phyloP scores from a whole-genome alignment of 2,888 invertebrate species.

The Rotaria sp. region DNA sequence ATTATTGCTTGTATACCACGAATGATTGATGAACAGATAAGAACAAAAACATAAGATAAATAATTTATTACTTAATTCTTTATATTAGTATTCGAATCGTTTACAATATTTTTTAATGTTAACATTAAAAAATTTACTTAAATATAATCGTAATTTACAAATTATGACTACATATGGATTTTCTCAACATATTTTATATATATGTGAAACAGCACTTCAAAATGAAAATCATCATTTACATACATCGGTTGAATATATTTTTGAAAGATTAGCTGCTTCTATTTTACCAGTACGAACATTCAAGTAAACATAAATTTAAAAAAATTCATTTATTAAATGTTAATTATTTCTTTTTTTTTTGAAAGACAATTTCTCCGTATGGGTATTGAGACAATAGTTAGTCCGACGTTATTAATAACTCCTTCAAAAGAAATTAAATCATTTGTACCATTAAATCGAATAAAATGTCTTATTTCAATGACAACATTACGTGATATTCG shows the following conservation, averaged over 20 bases:
- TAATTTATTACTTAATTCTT: too few relatives aligned
- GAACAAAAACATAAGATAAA: neutral
- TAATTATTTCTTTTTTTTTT: conserved; percentile 36
- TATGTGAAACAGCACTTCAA: conserved; percentile 70
- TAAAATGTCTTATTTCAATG: conserved; percentile 96
- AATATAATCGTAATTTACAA: conserved; percentile 90
- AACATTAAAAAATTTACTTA: conserved; percentile 70
- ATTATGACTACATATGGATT: conserved; percentile 92
- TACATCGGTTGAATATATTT: conserved; percentile 82
- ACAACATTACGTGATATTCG: conserved; percentile 81
- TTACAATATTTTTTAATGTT: conserved; percentile 64
- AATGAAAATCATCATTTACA: conserved; percentile 82
- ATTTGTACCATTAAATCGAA: conserved; percentile 80
- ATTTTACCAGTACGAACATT: conserved; percentile 83
- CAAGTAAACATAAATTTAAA: too few relatives aligned
- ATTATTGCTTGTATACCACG: conserved; percentile 61
- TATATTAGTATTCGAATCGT: conserved; percentile 28
- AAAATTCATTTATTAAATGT: too few relatives aligned
- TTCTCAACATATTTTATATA: conserved; percentile 70
- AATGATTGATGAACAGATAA: conserved; percentile 19
- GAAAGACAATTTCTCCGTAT: conserved; percentile 75
- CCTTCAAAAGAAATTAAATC: neutral
- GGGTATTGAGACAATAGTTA: conserved; percentile 61
- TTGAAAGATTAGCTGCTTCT: conserved; percentile 89
- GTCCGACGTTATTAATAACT: neutral